phyloP scores from a whole-genome alignment of 2,797 vertebrate genomes.

The Notolabrus celidotus region DNA sequence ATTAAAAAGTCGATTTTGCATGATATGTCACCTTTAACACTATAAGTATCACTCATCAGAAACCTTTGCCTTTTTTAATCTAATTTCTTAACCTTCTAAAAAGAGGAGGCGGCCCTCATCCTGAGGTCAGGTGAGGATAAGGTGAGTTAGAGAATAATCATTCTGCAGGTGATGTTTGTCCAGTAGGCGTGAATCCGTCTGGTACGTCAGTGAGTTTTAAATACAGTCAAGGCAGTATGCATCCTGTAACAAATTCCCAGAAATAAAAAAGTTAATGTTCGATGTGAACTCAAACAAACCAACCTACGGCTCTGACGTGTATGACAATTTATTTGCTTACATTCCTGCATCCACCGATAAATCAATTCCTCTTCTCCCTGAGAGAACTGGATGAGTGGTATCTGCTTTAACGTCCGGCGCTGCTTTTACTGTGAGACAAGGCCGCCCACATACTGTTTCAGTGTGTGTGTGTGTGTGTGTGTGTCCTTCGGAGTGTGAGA shows the following conservation, averaged over 20 bases:
- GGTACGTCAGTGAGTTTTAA: neutral
- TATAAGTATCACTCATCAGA: too few relatives aligned
- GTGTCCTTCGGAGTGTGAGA: slow-evolving; percentile 44
- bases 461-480: neutral
- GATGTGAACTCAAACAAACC: slow-evolving; percentile 58
- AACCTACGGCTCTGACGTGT: slow-evolving; percentile 11
- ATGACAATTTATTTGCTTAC: slow-evolving; percentile 14
- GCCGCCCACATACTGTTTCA: slow-evolving; percentile 28
- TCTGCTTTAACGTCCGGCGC: slow-evolving; percentile 15
- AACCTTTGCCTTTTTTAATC: too few relatives aligned
- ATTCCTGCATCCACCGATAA: slow-evolving; percentile 25
- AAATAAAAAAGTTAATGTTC: slow-evolving; percentile 63
- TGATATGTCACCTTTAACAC: too few relatives aligned
- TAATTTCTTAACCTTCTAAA: too few relatives aligned
- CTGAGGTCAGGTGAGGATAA: too few relatives aligned
- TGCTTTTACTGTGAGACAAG: slow-evolving; percentile 37
- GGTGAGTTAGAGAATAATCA: too few relatives aligned
- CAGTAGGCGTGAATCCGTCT: slow-evolving; percentile 21
- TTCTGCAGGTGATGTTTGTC: too few relatives aligned
- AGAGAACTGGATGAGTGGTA: slow-evolving; percentile 6
- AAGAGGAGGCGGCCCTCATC: too few relatives aligned
- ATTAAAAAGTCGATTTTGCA: too few relatives aligned
- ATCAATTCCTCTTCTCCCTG: slow-evolving; percentile 47
- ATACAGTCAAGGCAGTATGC: neutral
- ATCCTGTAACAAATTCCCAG: slow-evolving; percentile 23